Conservation (phyloP, 2,888 invertebrate genomes). For the Acleris emargana region DNA sequence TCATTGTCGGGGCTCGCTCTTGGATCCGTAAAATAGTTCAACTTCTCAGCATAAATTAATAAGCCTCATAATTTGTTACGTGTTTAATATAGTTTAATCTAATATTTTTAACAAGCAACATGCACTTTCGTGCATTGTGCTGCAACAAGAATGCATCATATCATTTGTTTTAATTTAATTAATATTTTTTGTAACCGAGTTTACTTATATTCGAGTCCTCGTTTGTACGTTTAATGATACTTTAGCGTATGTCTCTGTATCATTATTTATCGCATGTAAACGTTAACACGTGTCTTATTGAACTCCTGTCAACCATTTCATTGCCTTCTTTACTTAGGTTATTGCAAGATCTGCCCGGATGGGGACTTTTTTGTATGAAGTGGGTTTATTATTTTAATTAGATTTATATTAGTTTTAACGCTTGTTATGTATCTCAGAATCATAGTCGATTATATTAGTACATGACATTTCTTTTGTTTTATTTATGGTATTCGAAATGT, state of each 20-base stretch:
- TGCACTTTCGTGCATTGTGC: conserved; percentile 66
- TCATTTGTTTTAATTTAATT: conserved; percentile 82
- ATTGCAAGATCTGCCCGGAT: conserved; percentile 56
- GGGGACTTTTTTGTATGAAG: conserved; percentile 83
- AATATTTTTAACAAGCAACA: conserved; percentile 55
- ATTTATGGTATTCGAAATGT: conserved; percentile 13
- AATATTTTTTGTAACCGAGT: conserved; percentile 69
- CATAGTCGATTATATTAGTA: conserved; percentile 32
- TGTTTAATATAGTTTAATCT: conserved; percentile 43
- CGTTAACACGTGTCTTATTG: conserved; percentile 35
- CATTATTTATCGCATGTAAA: conserved; percentile 27
- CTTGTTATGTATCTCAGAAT: conserved; percentile 38
- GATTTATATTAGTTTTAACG: conserved; percentile 45
- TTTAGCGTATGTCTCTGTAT: conserved; percentile 33
- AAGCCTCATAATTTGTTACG: conserved; percentile 26
- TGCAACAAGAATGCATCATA: conserved; percentile 84
- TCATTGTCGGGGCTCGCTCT: too few relatives aligned
- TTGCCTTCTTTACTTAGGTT: conserved; percentile 45
- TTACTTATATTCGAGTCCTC: conserved; percentile 61
- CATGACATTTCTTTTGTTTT: conserved; percentile 35
- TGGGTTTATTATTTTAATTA: conserved; percentile 53
- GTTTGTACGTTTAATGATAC: conserved; percentile 47
- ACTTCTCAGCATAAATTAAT: too few relatives aligned
- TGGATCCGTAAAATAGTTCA: too few relatives aligned
- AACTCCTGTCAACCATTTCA: conserved; percentile 56